Evolutionary conservation across 2,113 vertebrate genomes (phyloP).

Genomic region (Rynchops niger): DNA sequence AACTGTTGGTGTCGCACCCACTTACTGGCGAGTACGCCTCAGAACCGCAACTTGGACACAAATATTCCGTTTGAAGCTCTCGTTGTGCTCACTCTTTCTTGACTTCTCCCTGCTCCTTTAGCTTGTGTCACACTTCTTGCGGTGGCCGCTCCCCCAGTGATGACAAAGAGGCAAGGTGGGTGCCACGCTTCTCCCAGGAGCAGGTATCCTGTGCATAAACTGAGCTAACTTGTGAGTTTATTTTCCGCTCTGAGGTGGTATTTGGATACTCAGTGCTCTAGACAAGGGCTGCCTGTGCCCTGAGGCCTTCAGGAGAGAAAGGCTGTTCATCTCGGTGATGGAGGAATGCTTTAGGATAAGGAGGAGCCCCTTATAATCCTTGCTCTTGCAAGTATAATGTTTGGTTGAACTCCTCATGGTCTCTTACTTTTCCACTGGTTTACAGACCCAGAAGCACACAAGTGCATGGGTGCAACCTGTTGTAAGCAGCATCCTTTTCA

Average conservation of each 20-base stretch:
- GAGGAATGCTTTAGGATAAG: not conserved
- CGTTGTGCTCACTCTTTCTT: not conserved
- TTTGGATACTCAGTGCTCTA: not conserved
- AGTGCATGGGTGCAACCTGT: not conserved
- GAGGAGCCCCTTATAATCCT: not conserved
- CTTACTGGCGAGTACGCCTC: not conserved
- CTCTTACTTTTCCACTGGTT: not conserved
- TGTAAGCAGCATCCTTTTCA: not conserved
- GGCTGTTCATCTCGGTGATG: not conserved
- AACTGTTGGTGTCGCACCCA: not conserved
- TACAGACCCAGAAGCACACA: not conserved
- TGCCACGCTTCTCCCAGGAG: not conserved
- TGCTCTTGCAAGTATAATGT: not conserved
- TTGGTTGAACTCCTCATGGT: not conserved
- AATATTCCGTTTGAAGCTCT: not conserved
- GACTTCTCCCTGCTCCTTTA: not conserved
- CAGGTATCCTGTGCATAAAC: not conserved
- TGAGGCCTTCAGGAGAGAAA: not conserved
- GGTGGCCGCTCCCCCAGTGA: not conserved
- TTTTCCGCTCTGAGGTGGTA: not conserved
- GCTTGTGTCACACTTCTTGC: not conserved
- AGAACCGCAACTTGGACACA: not conserved
- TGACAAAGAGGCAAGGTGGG: not conserved
- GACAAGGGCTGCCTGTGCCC: not conserved
- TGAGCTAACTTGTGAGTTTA: not conserved